Percentiles rank a stretch among this genome's conserved stretches.
Evolutionary conservation across 2,888 invertebrate genomes (phyloP).

Genomic region (Eupithecia subumbrata): DNA sequence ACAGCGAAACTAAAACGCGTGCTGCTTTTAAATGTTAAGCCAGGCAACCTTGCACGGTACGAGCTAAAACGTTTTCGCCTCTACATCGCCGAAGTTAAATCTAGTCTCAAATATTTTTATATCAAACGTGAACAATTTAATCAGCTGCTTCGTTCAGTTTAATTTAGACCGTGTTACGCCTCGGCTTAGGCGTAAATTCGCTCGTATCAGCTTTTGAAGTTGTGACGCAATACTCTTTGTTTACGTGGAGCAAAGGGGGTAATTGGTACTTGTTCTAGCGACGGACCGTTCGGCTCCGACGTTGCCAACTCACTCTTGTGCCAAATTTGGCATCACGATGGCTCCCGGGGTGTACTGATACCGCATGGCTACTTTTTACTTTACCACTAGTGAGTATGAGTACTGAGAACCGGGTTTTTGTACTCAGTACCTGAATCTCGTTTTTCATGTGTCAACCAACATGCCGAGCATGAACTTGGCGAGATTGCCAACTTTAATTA

Average conservation of each 20-base stretch:
- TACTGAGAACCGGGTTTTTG: constrained; percentile 34
- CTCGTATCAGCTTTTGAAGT: constrained; percentile 61
- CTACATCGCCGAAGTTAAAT: constrained; percentile 46
- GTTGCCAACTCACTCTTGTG: constrained; percentile 77
- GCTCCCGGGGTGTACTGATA: constrained; percentile 51
- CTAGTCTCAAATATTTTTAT: constrained; percentile 56
- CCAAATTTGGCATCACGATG: constrained; percentile 72
- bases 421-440: constrained; percentile 50
- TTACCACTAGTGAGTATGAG: constrained; percentile 35
- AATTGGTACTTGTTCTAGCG: constrained; percentile 60
- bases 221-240: constrained; percentile 78
- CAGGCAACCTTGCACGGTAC: constrained; percentile 31
- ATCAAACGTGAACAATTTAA: constrained; percentile 64
- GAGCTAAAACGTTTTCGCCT: constrained; percentile 37
- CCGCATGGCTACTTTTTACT: constrained; percentile 58
- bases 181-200: constrained; percentile 58
- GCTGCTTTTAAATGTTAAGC: constrained; percentile 32
- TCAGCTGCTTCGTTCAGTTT: constrained; percentile 45
- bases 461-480: constrained; percentile 28
- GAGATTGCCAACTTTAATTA: constrained; percentile 39
- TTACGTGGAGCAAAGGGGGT: constrained; percentile 70
- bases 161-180: constrained; percentile 48
- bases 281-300: constrained; percentile 50
- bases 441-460: constrained; percentile 52
- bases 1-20: constrained; percentile 32